Evolutionary conservation across 2,888 invertebrate species (phyloP).

Genomic region (Drosophila yooni): DNA sequence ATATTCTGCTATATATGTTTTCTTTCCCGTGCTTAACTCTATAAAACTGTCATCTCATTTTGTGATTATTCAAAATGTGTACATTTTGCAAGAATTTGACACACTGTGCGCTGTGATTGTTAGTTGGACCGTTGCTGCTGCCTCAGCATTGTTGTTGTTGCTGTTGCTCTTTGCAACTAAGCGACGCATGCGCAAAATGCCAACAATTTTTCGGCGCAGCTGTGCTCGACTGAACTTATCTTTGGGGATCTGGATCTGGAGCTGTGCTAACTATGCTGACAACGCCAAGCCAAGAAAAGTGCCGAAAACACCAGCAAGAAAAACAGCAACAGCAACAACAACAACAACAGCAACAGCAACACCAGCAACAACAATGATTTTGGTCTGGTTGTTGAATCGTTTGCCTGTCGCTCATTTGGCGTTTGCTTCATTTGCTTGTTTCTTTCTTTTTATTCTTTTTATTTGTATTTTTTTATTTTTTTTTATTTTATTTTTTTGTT

Average conservation of each 20-base stretch:
- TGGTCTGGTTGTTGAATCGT: constrained; percentile 43
- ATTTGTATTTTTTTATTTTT: background rate
- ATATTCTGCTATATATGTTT: background rate
- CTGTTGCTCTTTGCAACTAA: constrained; percentile 6
- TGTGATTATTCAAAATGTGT: background rate
- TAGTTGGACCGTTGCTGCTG: constrained; percentile 3
- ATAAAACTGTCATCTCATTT: too few species aligned
- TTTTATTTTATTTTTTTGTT: background rate
- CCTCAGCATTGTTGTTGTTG: background rate
- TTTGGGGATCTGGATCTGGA: constrained; percentile 60
- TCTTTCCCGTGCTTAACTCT: background rate
- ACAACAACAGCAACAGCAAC: constrained; percentile 33
- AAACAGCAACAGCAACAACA: constrained; percentile 21
- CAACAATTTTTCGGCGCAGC: constrained; percentile 76
- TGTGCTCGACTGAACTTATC: constrained; percentile 65
- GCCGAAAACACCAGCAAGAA: constrained; percentile 65
- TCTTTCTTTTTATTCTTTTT: constrained; percentile 22
- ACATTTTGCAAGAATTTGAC: background rate
- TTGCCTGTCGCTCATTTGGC: constrained; percentile 76
- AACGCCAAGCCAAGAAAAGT: constrained; percentile 70
- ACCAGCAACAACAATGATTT: constrained; percentile 26
- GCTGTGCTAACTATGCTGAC: constrained; percentile 73
- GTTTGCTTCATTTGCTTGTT: constrained; percentile 42
- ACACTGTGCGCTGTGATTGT: constrained; percentile 57
- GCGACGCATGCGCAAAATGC: constrained; percentile 80